Evolutionary conservation across 2,797 vertebrate genomes (phyloP), one percentile per base, ranked within the genome.

Genomic region (Ispidina picta): DNA sequence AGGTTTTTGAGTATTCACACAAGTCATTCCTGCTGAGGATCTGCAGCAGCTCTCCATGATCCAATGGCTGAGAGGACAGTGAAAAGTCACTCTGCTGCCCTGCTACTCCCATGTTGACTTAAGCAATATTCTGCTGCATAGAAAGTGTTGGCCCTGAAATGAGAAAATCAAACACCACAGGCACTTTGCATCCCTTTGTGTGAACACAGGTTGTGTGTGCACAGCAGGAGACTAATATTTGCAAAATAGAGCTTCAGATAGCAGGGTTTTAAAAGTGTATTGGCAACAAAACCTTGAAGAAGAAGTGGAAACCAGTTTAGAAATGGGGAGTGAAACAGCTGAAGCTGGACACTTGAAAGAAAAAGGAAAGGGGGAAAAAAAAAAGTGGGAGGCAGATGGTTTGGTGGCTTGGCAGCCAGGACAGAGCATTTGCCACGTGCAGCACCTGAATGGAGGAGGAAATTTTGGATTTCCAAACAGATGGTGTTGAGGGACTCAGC

Each of bases 381-480:
- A 28, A 51, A 11, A 25, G 72, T 89, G 72, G 83, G 17, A 91
- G 83, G 74, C 85, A 96, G 93, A 94, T 93, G 94, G 95, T 82
- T 86, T 63, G 39, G 22, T 82, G 93, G 89, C 89, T 96, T 95
- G 93, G 95, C 94, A 96, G 92, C 35, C 85, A 94, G 91, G 92
- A 91, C 92, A 80, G 69, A 52, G 86, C 83, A 17, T 93, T 91
- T 93, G 93, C 88, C 90, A 95, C 78, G 72, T 96, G 92, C 89
- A 92, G 89, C 91, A 93, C 95, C 92, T 96, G 88, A 95, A 92
- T 83, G 89, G 90, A 96, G 88, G 94, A 96, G 94, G 92, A 90
- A 80, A 91, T 91, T 91, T 95, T 95, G 92, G 92, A 39, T 93
- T 96, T 94, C 75, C 83, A 95, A 89, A 85, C 95, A 92, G 92